These are phyloP conservation scores for Philonicus albiceps DNA, from an alignment of 2,888 invertebrate species.

Conservation along the genomic window DNA sequence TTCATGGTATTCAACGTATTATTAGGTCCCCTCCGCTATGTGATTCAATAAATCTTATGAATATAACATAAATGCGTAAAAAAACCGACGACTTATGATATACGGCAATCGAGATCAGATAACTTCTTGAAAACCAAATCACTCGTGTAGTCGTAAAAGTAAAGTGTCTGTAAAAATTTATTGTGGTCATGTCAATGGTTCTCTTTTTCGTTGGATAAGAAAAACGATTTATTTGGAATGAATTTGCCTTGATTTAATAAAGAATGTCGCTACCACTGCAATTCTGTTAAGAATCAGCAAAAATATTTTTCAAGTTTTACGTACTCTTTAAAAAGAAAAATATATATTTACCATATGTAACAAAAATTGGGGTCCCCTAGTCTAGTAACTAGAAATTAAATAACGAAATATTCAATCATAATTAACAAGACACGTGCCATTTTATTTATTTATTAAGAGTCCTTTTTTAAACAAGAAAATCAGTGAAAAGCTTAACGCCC, in stretches of 20 bases:
- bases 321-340: neutral
- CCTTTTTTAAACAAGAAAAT: neutral
- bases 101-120: slow-evolving; percentile 49
- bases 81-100: slow-evolving; percentile 44
- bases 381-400: neutral
- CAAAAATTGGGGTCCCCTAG: neutral
- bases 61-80: slow-evolving; percentile 48
- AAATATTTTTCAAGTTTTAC: neutral
- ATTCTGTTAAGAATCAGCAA: neutral
- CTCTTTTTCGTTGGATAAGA: neutral
- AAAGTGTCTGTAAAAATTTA: slow-evolving; percentile 50
- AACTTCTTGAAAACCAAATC: slow-evolving; percentile 49
- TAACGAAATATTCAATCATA: neutral
- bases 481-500: neutral
- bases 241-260: neutral
- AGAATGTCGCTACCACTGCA: neutral
- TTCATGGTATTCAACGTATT: slow-evolving; percentile 46
- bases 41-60: slow-evolving; percentile 50
- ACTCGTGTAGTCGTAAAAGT: slow-evolving; percentile 49
- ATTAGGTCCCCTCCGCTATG: slow-evolving; percentile 41
- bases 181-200: slow-evolving; percentile 37
- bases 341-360: neutral
- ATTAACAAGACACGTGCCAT: neutral
- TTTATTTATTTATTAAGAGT: neutral
- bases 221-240: neutral